Base-by-base conservation (phyloP, 2,888 invertebrate genomes). In the Trisateles emortualis region DNA sequence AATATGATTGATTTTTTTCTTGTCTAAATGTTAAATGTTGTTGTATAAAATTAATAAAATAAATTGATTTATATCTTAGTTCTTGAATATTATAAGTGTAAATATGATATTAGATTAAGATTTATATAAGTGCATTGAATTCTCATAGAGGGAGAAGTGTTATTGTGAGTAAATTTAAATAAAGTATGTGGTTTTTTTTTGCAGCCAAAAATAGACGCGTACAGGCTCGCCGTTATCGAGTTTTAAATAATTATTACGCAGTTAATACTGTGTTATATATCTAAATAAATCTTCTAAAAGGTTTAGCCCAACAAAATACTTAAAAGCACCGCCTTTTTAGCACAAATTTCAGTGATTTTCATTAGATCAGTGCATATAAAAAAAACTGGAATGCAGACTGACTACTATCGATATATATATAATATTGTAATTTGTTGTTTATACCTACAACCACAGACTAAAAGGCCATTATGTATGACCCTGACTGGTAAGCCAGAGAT, bases 1-100 rank as follows among this genome's bases (percentile, higher is more conserved):
- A 52, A 53, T 49, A 48, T 16, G 55, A 60, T 64, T 60, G 64
- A 59, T 60, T 65, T 64, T 64, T 57, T 52, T 42, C 22, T 10
- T n/a, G 17, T 16, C 11, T 19, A 19, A 19, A 19, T 3, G 2
- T 19, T 19, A 19, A n/a, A n/a, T n/a, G n/a, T n/a, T n/a, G n/a
- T n/a, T n/a, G 19, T 19, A 19, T 6, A 26, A 8, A 26, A 26
- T 26, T 26, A 3, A 19, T 19, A 26, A 26, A 26, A 26, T 26
- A 26, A 26, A 26, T 26, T 4, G 26, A 26, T 26, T 19, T 19
- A 26, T 26, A 26, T 26, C 26, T 1, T 4, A 26, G 8, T 26
- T 6, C 5, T 6, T 6, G 26, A 26, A 8, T 8, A 8, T 3
- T 26, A 6, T 6, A 26, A 8, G 6, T 26, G 8, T 26, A 26